phyloP scores from a whole-genome alignment of 2,888 invertebrate species.

The Lasioglossum vierecki region DNA sequence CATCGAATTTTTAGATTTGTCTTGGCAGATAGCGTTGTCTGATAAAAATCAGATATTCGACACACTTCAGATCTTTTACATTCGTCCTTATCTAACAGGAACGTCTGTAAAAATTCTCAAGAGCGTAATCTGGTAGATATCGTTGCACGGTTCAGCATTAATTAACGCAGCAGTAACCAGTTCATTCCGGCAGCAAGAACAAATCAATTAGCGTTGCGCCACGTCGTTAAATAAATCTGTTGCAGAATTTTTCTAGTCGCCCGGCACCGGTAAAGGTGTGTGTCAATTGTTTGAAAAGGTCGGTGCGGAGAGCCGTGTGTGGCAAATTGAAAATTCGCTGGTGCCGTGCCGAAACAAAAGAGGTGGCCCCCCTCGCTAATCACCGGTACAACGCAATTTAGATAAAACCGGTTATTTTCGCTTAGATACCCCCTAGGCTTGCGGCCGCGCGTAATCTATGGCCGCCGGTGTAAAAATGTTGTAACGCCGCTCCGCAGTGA shows the following conservation, averaged over 20 bases:
- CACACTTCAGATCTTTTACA: neutral
- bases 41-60: neutral
- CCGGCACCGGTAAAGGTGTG: neutral
- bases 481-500: constrained; percentile 21
- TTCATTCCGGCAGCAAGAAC: neutral
- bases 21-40: too few species aligned
- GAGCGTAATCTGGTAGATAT: neutral
- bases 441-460: constrained; percentile 21
- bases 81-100: neutral
- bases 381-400: constrained; percentile 46
- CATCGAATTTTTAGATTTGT: too few species aligned
- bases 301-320: neutral
- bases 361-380: constrained; percentile 25
- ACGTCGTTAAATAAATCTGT: neutral
- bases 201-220: neutral
- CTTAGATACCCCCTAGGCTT: constrained; percentile 24
- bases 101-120: neutral
- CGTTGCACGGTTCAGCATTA: neutral
- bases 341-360: neutral
- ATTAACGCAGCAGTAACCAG: neutral
- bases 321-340: constrained; percentile 24
- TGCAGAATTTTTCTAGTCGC: neutral
- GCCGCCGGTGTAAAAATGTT: constrained; percentile 29
- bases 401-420: constrained; percentile 56
- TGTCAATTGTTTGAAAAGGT: neutral